A percentile compares a stretch with the other conserved stretches of the same genome.
Conservation (phyloP, 2,888 invertebrate species). For the Hermaeophaga mercurialis region DNA sequence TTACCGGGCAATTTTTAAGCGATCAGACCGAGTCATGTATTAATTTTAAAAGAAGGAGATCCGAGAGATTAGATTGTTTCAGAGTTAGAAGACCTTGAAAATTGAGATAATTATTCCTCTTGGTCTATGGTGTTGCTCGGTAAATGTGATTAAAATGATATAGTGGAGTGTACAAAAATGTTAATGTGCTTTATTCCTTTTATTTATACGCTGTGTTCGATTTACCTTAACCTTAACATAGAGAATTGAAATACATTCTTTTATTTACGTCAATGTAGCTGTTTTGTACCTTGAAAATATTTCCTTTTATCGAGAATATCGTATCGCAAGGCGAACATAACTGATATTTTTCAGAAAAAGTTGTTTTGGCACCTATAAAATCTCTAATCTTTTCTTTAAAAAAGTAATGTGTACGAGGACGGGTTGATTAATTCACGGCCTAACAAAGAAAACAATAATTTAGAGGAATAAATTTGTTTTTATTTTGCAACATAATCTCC, state of each 20-base stretch:
- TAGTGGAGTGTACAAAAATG: conserved; percentile 16
- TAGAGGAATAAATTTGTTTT: no score
- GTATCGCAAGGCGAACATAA: no score
- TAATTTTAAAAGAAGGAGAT: conserved; percentile 37
- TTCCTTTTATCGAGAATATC: no score
- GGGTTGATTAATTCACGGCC: no score
- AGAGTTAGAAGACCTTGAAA: conserved; percentile 32
- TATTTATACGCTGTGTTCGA: background rate
- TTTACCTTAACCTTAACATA: conserved; percentile 18
- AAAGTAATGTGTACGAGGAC: no score
- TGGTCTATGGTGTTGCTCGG: conserved; percentile 17
- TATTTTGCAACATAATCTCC: no score
- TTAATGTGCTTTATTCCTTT: conserved; percentile 7
- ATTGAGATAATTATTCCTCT: conserved; percentile 27
- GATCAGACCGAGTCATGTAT: conserved; percentile 35
- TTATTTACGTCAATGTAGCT: no score
- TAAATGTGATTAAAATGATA: conserved; percentile 29
- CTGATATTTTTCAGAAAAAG: no score
- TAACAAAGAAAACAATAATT: no score
- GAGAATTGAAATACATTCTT: background rate
- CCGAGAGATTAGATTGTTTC: conserved; percentile 39
- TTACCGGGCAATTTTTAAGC: conserved; percentile 30
- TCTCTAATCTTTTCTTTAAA: no score
- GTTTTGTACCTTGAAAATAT: no score
- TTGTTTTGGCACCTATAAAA: no score